Conservation (phyloP, 2,113 vertebrate species). For the Petrocephalus microphthalmus region DNA sequence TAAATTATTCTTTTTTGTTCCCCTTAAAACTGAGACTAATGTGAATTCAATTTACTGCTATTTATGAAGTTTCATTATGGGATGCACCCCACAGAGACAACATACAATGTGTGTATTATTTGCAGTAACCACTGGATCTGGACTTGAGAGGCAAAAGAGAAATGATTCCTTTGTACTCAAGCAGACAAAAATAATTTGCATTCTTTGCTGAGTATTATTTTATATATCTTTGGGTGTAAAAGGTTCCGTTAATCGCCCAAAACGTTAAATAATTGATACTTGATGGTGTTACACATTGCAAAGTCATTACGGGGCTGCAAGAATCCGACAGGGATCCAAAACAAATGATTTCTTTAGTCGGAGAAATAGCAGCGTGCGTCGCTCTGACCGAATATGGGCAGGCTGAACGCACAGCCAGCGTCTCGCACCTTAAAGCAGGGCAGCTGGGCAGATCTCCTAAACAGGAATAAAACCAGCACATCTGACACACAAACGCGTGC, state of each 20-base stretch:
- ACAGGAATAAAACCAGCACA: constrained; percentile 42
- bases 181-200: neutral
- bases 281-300: constrained; percentile 19
- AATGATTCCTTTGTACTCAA: neutral
- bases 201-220: neutral
- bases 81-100: neutral
- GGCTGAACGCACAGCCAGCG: constrained; percentile 41
- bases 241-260: neutral
- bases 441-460: constrained; percentile 52
- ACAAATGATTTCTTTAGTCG: constrained; percentile 43
- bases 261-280: neutral
- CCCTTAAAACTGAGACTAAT: neutral
- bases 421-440: constrained; percentile 48
- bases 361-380: constrained; percentile 45
- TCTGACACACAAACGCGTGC: neutral
- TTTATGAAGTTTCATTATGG: neutral
- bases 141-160: neutral
- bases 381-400: constrained; percentile 68
- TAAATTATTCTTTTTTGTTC: neutral
- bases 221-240: neutral
- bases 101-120: neutral
- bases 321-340: constrained; percentile 39
- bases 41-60: neutral
- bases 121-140: neutral
- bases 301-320: constrained; percentile 17